These are phyloP conservation scores for Yponomeuta cagnagella DNA, from an alignment of 2,888 invertebrate species.

Conservation along the genomic window DNA sequence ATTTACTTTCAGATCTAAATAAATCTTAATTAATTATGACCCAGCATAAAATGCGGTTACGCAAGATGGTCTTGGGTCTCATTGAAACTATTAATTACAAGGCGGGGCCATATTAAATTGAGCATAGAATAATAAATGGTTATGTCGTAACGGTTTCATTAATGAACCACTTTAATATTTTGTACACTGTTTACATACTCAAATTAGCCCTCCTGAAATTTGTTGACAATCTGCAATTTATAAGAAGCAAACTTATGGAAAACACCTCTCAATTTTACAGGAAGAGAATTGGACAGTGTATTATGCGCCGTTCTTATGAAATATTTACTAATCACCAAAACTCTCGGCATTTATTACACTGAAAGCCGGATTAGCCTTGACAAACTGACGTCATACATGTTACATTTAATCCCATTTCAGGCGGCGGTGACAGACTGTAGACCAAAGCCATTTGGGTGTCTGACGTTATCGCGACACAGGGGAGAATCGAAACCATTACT, in stretches of 20 bases:
- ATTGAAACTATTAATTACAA: conserved; percentile 9
- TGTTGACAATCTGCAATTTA: too few relatives aligned
- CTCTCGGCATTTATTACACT: conserved; percentile 18
- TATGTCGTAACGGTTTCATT: conserved; percentile 5
- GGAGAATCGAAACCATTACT: conserved; percentile 43
- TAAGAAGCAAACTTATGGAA: too few relatives aligned
- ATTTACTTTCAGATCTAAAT: neutral
- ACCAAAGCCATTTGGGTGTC: conserved; percentile 53
- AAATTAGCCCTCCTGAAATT: too few relatives aligned
- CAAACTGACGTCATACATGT: conserved; percentile 47
- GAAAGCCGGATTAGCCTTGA: conserved; percentile 47
- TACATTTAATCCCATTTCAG: conserved; percentile 48
- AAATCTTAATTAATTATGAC: neutral
- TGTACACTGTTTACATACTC: too few relatives aligned
- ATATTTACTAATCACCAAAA: neutral
- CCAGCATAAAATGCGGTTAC: neutral
- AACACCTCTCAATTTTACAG: neutral
- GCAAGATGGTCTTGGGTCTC: neutral
- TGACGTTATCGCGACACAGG: conserved; percentile 61
- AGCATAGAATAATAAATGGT: conserved; percentile 11
- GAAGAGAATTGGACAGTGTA: neutral
- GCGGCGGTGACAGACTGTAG: conserved; percentile 50
- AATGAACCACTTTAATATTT: neutral
- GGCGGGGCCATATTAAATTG: conserved; percentile 10
- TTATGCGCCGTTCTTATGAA: neutral